These are phyloP conservation scores for Dolichopus griseipennis DNA, from an alignment of 2,888 invertebrate genomes.

Conservation along the genomic window DNA sequence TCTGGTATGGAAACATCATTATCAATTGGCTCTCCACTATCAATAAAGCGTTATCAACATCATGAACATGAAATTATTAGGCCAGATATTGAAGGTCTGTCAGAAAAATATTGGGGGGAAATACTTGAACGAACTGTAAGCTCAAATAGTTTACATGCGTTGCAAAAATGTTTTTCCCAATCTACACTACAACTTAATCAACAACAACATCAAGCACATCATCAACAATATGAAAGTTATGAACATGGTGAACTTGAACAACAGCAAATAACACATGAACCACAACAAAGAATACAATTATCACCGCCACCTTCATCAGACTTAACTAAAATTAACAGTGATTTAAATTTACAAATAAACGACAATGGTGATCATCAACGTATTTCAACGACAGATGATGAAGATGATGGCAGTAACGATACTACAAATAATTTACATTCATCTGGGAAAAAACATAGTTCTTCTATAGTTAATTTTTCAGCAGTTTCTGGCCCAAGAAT, in stretches of 20 bases:
- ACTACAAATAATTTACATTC: conserved; percentile 19
- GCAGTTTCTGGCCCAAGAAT: conserved; percentile 14
- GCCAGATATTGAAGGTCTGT: conserved; percentile 57
- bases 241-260: conserved; percentile 8
- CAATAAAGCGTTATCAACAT: conserved; percentile 19
- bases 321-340: conserved; percentile 28
- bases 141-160: conserved; percentile 63
- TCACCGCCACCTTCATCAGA: conserved; percentile 17
- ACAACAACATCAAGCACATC: conserved; percentile 19
- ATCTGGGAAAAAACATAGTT: conserved; percentile 19
- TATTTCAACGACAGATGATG: background rate
- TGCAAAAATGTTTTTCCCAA: conserved; percentile 45
- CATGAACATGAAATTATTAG: conserved; percentile 25
- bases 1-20: conserved; percentile 27
- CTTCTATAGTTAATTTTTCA: conserved; percentile 20
- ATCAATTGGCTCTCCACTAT: conserved; percentile 24
- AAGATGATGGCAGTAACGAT: conserved; percentile 9
- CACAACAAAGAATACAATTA: conserved; percentile 25
- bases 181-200: conserved; percentile 27
- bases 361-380: conserved; percentile 16
- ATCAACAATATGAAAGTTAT: background rate
- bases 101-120: conserved; percentile 67
- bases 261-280: conserved; percentile 21
- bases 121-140: conserved; percentile 70
- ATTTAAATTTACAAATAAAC: conserved; percentile 32